Evolutionary conservation across 2,113 vertebrate genomes (phyloP).

Genomic region (Aldabrachelys gigantea): DNA sequence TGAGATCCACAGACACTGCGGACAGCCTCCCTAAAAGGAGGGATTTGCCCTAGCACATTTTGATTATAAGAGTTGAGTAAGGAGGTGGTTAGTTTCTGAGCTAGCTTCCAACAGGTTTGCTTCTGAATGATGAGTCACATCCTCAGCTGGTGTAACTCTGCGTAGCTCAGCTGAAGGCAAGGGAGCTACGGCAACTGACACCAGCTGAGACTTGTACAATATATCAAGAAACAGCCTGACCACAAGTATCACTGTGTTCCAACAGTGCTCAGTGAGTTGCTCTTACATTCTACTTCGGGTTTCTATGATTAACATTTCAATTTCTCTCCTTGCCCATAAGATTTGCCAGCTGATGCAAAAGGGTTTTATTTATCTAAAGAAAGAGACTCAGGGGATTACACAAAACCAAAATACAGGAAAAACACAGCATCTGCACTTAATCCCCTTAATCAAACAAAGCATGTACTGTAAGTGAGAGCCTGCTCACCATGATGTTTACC

Average conservation of each 20-base stretch:
- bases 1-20: not conserved
- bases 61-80: not conserved
- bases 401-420: not conserved
- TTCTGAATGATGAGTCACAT: not conserved
- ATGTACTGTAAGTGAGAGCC: not conserved
- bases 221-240: not conserved
- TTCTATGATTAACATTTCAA: not conserved
- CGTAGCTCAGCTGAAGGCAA: not conserved
- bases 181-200: not conserved
- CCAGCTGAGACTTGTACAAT: not conserved
- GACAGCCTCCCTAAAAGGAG: not conserved
- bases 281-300: not conserved
- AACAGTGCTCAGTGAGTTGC: not conserved
- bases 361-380: not conserved
- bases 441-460: not conserved
- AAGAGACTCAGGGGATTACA: not conserved
- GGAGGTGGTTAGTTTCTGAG: not conserved
- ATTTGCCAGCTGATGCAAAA: not conserved
- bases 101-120: not conserved
- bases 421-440: not conserved
- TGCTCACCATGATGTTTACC: not conserved
- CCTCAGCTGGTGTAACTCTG: not conserved
- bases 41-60: not conserved
- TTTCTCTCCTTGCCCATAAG: conserved; percentile 7
- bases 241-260: not conserved